A percentile compares a stretch with the other conserved stretches of the same genome.
These are phyloP conservation scores for Tetragonula carbonaria DNA, from an alignment of 2,888 invertebrate genomes.

Conservation along the genomic window DNA sequence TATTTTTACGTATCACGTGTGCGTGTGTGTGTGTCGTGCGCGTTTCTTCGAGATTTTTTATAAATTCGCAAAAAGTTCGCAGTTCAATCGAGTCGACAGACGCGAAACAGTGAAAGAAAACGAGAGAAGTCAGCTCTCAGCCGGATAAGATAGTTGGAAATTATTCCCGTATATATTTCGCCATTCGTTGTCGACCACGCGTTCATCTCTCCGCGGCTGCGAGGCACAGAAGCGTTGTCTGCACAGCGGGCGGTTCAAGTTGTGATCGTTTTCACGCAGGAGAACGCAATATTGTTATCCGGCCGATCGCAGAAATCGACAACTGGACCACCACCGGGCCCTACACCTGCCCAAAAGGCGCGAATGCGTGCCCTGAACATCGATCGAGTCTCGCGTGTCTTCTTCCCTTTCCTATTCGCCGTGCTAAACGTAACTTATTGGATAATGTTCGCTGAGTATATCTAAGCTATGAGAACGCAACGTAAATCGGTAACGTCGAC, in stretches of 20 bases:
- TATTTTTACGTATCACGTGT: no score
- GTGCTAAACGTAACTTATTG: conserved; percentile 89
- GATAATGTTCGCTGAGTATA: conserved; percentile 90
- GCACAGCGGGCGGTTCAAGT: conserved; percentile 73
- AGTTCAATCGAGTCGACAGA: no score
- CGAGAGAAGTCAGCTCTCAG: background rate
- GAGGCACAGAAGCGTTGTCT: conserved; percentile 73
- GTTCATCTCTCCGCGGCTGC: conserved; percentile 42
- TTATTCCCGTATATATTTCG: background rate
- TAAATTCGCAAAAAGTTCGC: no score
- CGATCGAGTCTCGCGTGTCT: conserved; percentile 89
- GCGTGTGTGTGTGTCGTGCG: no score
- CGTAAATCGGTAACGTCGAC: background rate
- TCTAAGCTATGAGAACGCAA: conserved; percentile 82
- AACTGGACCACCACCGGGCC: conserved; percentile 78
- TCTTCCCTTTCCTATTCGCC: conserved; percentile 89
- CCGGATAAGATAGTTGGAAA: background rate
- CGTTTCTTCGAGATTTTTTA: no score
- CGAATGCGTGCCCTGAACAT: conserved; percentile 89
- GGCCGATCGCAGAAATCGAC: conserved; percentile 82
- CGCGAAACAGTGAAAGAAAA: background rate
- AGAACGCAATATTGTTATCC: conserved; percentile 82
- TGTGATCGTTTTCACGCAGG: conserved; percentile 80
- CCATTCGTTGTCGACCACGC: conserved; percentile 12
- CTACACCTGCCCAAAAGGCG: conserved; percentile 85